Evolutionary conservation across 2,113 vertebrate genomes (phyloP), one percentile per base, ranked within the genome.

Genomic region (Sorex fumeus): DNA sequence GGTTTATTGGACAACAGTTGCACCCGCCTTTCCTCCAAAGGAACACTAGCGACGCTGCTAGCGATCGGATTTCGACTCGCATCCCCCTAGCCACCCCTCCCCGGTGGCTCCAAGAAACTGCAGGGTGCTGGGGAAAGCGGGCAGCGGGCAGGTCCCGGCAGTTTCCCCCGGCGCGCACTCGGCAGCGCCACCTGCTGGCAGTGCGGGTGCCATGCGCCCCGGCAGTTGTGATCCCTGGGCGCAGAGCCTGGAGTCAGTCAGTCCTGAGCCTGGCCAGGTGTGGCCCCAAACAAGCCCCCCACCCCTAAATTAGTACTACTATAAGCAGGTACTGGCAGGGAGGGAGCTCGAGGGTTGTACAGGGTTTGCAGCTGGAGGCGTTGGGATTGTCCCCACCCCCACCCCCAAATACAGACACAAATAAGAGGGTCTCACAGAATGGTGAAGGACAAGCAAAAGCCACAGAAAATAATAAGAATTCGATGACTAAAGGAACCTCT

Each of bases 81-180:
- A n/a, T n/a, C 6, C 50, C 23, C 47, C 30, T n/a, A 84, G 6
- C 40, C 40, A 40, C 40, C 40, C 40, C 40, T 40, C 40, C 40
- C 40, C 40, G 40, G 40, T 40, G 40, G 40, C 23, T 88, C 77
- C 23, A 2, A 72, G 62, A 23, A 21, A 53, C 32, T 32, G 78
- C 12, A 12, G 40, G 78, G 47, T 50, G 47, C 18, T 23, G 6
- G 47, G 23, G 45, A 34, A 9, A 2, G 5, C 1, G 0, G 18
- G 40, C 40, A 0, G 84, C 16, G 0, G 3, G 0, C 15, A 1
- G 2, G 23, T 28, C 30, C 21, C 50, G 1, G 0, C 0, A 4
- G 0, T 10, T 8, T 1, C 0, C 0, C 13, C 13, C 19, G 0
- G 3, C 36, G 3, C 0, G 3, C 0, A 18, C 93, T 85, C 36